These are phyloP conservation scores for Callimorpha dominula DNA, from an alignment of 2,888 invertebrate species.

Conservation along the genomic window DNA sequence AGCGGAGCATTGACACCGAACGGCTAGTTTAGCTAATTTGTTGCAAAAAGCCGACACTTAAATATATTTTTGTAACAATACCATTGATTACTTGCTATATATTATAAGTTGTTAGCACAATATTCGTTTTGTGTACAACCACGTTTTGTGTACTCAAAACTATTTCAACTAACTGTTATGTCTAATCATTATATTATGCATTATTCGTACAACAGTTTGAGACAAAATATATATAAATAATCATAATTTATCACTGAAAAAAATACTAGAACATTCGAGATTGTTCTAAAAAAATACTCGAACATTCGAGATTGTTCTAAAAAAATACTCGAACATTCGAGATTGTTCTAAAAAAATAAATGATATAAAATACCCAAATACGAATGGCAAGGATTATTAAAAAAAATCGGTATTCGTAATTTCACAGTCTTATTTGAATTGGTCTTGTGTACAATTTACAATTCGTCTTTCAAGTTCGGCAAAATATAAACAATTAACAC, in stretches of 20 bases:
- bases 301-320: too few species aligned
- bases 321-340: background rate
- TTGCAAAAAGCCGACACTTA: too few species aligned
- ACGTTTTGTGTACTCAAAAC: background rate
- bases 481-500: slow-evolving; percentile 25
- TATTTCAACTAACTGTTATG: background rate
- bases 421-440: slow-evolving; percentile 45
- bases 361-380: background rate
- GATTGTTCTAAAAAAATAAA: slow-evolving; percentile 2
- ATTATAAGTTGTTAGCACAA: background rate
- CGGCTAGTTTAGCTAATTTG: background rate
- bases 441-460: slow-evolving; percentile 29
- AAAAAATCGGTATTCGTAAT: slow-evolving; percentile 10
- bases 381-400: slow-evolving; percentile 24
- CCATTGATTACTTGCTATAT: background rate
- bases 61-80: background rate
- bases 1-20: too few species aligned
- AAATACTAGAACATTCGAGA: too few species aligned
- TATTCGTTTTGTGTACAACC: background rate
- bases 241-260: background rate
- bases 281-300: too few species aligned
- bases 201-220: background rate
- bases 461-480: slow-evolving; percentile 28
- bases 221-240: background rate
- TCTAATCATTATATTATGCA: slow-evolving; percentile 7